phyloP scores from a whole-genome alignment of 2,888 invertebrate genomes.

The Lasioglossum morio region DNA sequence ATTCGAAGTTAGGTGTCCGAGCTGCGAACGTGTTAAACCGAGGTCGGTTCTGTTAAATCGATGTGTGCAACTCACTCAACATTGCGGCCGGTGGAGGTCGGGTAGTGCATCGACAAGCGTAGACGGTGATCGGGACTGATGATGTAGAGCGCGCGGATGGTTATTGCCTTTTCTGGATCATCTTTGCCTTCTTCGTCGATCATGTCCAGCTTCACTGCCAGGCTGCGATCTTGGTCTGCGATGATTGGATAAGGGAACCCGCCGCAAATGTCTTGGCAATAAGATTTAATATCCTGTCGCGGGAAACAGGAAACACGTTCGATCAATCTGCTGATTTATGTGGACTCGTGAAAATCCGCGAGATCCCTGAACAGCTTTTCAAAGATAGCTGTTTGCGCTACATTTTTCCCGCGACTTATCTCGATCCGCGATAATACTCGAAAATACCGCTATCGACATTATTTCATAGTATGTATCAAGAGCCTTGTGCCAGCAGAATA shows the following conservation, averaged over 20 bases:
- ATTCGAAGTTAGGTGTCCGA: not conserved
- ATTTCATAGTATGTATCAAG: too few species aligned
- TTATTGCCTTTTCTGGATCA: conserved; percentile 88
- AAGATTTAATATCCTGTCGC: conserved; percentile 88
- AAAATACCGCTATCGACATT: not conserved
- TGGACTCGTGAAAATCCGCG: not conserved
- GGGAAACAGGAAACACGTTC: not conserved
- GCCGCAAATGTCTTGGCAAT: conserved; percentile 89
- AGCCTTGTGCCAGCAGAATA: too few species aligned
- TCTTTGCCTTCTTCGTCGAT: conserved; percentile 90
- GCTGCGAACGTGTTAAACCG: not conserved
- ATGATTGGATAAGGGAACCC: conserved; percentile 94
- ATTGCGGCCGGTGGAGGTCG: conserved; percentile 94
- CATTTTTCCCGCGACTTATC: not conserved
- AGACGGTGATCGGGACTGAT: conserved; percentile 93
- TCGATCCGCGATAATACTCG: not conserved
- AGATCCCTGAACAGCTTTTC: not conserved
- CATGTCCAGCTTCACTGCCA: conserved; percentile 92
- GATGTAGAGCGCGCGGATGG: conserved; percentile 91
- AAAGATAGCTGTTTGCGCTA: not conserved
- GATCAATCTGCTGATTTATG: conserved; percentile 5
- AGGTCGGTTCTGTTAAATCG: not conserved
- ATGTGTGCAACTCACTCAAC: conserved; percentile 89
- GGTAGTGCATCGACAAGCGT: conserved; percentile 93
- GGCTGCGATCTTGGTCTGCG: conserved; percentile 89